Percentiles rank a stretch among this genome's conserved stretches.
Conservation (phyloP, 2,113 vertebrate genomes). For the Coracopsis vasa region DNA sequence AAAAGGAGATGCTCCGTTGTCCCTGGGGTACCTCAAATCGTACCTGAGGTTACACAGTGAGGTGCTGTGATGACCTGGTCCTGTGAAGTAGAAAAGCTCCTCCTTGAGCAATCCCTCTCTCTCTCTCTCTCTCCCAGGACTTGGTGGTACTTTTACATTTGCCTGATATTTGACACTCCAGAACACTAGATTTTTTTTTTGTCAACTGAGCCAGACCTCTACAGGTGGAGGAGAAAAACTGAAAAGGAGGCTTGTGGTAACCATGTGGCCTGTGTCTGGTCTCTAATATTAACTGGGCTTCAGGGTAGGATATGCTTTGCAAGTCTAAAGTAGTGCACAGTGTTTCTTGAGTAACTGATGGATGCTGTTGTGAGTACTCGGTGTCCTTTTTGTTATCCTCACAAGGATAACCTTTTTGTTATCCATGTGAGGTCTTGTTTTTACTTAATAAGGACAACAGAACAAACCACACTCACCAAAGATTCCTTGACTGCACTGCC, state of each 20-base stretch:
- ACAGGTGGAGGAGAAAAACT: not conserved
- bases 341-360: not conserved
- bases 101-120: accelerated
- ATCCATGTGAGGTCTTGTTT: not conserved
- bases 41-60: not conserved
- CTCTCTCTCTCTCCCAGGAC: not conserved
- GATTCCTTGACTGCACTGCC: not conserved
- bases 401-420: not conserved
- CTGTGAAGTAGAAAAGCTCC: not conserved
- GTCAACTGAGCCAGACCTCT: too few species aligned
- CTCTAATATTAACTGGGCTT: not conserved
- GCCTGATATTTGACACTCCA: not conserved
- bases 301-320: not conserved
- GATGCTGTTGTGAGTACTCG: not conserved
- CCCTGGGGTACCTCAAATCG: not conserved
- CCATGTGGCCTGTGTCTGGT: accelerated
- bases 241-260: not conserved
- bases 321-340: not conserved
- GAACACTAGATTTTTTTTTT: not conserved
- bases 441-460: not conserved
- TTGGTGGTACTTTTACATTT: not conserved
- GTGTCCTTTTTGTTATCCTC: not conserved
- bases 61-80: not conserved
- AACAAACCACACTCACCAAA: not conserved
- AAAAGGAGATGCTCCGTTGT: not conserved